Conservation (phyloP, 2,113 vertebrate species). For the Anarrhichthys ocellatus region DNA sequence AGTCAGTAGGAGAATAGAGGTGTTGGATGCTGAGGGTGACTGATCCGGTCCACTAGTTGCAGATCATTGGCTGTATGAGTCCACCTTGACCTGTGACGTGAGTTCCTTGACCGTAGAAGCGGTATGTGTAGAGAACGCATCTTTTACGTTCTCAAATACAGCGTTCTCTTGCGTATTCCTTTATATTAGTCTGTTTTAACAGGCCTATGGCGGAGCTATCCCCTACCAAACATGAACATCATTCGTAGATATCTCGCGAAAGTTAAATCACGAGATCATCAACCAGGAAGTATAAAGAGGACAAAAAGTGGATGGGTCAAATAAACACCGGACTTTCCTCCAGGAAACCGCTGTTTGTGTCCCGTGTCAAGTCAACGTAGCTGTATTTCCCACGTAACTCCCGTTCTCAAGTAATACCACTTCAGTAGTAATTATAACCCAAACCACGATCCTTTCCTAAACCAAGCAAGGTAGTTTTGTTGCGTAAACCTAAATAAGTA, state of each 20-base stretch:
- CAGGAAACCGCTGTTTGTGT: too few relatives aligned
- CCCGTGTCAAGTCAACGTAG: too few relatives aligned
- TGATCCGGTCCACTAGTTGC: not conserved
- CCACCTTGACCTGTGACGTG: conserved; percentile 21
- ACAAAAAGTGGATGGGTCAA: not conserved
- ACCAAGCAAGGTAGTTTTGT: not conserved
- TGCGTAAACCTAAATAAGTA: too few relatives aligned
- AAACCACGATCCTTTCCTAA: not conserved
- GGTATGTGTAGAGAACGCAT: not conserved
- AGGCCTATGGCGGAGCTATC: not conserved
- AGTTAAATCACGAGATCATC: not conserved
- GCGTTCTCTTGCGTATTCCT: not conserved
- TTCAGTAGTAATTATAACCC: too few relatives aligned
- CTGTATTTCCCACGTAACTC: too few relatives aligned
- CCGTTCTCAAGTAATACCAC: too few relatives aligned
- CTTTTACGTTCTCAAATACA: not conserved
- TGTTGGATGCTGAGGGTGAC: conserved; percentile 2
- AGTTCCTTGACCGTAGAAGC: not conserved
- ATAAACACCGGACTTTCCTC: too few relatives aligned
- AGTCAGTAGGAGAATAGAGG: conserved; percentile 12
- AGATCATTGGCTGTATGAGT: conserved; percentile 5
- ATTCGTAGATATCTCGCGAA: not conserved
- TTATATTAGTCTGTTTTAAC: not conserved
- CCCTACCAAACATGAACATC: not conserved
- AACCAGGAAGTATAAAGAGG: not conserved